Percentiles rank a stretch among this genome's conserved stretches.
Conservation (phyloP, 2,113 vertebrate species). For the Galbula dea region DNA sequence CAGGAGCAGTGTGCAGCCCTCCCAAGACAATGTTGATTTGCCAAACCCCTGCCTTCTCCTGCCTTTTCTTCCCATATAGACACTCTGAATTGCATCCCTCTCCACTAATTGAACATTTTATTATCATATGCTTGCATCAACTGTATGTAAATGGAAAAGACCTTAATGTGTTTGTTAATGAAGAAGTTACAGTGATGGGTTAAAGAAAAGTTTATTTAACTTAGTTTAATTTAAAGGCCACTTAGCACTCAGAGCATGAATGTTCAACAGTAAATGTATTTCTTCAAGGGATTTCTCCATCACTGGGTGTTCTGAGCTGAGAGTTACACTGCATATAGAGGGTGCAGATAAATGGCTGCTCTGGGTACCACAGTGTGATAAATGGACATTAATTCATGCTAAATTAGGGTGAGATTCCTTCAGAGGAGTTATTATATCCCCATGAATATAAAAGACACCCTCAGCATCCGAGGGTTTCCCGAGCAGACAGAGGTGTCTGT, state of each 20-base stretch:
- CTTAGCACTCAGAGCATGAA: slow-evolving; percentile 46
- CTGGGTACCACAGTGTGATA: slow-evolving; percentile 16
- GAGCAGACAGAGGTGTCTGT: slow-evolving; percentile 13
- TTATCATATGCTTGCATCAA: slow-evolving; percentile 31
- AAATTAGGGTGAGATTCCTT: slow-evolving; percentile 34
- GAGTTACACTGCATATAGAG: not conserved
- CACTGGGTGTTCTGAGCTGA: not conserved
- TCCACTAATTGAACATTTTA: not conserved
- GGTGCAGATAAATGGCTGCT: slow-evolving; percentile 18
- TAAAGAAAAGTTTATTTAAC: slow-evolving; percentile 64
- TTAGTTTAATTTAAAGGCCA: slow-evolving; percentile 60
- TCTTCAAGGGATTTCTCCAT: slow-evolving; percentile 18
- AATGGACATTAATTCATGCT: slow-evolving; percentile 29
- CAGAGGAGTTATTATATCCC: not conserved
- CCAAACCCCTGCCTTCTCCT: not conserved
- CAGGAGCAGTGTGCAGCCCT: fast-evolving
- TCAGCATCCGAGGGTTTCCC: not conserved
- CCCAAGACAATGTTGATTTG: too few relatives aligned
- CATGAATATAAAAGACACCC: slow-evolving; percentile 18
- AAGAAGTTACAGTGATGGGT: slow-evolving; percentile 45
- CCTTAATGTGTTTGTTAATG: slow-evolving; percentile 61
- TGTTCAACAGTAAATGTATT: slow-evolving; percentile 32
- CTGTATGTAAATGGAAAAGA: slow-evolving; percentile 41
- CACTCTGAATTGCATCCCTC: not conserved
- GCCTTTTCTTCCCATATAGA: not conserved